Evolutionary conservation across 2,113 vertebrate genomes (phyloP), one percentile per base, ranked within the genome.

Genomic region (Poeciliopsis retropinna): DNA sequence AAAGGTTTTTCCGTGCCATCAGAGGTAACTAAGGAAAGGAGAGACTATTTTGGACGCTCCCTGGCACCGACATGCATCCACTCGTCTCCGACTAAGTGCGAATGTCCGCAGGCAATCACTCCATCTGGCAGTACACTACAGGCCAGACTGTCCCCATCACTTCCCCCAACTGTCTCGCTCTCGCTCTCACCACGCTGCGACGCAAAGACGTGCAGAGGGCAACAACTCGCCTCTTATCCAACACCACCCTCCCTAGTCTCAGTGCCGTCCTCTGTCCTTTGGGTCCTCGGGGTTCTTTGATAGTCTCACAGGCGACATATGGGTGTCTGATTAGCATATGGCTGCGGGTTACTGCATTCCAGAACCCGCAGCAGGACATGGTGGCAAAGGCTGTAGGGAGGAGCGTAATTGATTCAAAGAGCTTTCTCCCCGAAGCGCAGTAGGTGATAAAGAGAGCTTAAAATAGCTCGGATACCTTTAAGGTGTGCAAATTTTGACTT

Each of bases 51-150:
- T 77, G 57, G 73, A 84, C 27, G 61, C 67, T 84, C 73, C 70
- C 72, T 90, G 83, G 79, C 87, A 88, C 70, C 66, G 44, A 64
- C 30, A 67, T 72, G 80, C 65, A 75, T 70, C 69, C 75, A 72
- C 82, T 54, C 47, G 76, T 78, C 84, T 85, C 89, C 86, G 60
- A 76, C 78, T 84, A 89, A 88, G 91, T 88, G 88, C 5, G 64
- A 86, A 88, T 88, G 83, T 81, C 90, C 73, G 71, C 78, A 44
- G 90, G 87, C 88, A 74, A 75, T 73, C 81, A 81, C 85, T 92
- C 93, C 93, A 94, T 93, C 91, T 94, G 92, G 87, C 87, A 65
- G 73, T 62, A 15, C 78, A 76, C 85, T 66, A 67, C 66, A 37
- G 77, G 75, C 77, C 91, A 85, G 89, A 81, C 81, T 83, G 82